A percentile compares a stretch with the other conserved stretches of the same genome.
These are phyloP conservation scores for Alloplasta piceator DNA, from an alignment of 2,888 invertebrate genomes.

Conservation along the genomic window DNA sequence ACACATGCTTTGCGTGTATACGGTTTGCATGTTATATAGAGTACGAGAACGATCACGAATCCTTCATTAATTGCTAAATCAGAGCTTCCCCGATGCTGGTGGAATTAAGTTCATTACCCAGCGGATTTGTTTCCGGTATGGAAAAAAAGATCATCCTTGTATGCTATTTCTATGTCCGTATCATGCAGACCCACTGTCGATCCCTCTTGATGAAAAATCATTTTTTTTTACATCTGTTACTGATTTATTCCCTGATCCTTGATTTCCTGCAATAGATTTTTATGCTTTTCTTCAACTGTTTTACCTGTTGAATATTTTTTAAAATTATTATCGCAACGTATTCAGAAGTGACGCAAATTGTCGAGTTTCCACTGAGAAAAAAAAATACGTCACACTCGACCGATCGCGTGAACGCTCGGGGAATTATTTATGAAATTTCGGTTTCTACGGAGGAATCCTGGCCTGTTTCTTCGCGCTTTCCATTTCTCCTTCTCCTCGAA, in stretches of 20 bases:
- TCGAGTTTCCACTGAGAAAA: slow-evolving; percentile 37
- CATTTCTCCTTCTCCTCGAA: slow-evolving; percentile 64
- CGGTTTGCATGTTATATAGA: background rate
- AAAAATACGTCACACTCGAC: slow-evolving; percentile 64
- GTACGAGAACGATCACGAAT: slow-evolving; percentile 17
- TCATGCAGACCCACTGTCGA: background rate
- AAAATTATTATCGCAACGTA: slow-evolving; percentile 14
- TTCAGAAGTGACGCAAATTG: slow-evolving; percentile 29
- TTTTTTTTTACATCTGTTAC: background rate
- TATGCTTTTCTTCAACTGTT: background rate
- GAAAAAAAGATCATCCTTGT: background rate
- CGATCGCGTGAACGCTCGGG: slow-evolving; percentile 61
- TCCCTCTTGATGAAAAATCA: background rate
- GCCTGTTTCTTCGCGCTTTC: slow-evolving; percentile 64
- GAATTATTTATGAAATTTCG: slow-evolving; percentile 77
- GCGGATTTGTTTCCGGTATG: slow-evolving; percentile 14
- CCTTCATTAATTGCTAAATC: slow-evolving; percentile 47
- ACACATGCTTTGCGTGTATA: slow-evolving; percentile 21
- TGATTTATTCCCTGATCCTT: too few relatives aligned
- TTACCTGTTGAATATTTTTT: background rate
- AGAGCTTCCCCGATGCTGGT: slow-evolving; percentile 32
- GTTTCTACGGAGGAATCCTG: slow-evolving; percentile 74
- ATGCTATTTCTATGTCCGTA: background rate
- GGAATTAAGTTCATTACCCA: slow-evolving; percentile 1
- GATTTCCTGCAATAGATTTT: slow-evolving; percentile 7